Evolutionary conservation across 2,888 invertebrate genomes (phyloP), one percentile per base, ranked within the genome.

Genomic region (Caenorhabditis imperialis): DNA sequence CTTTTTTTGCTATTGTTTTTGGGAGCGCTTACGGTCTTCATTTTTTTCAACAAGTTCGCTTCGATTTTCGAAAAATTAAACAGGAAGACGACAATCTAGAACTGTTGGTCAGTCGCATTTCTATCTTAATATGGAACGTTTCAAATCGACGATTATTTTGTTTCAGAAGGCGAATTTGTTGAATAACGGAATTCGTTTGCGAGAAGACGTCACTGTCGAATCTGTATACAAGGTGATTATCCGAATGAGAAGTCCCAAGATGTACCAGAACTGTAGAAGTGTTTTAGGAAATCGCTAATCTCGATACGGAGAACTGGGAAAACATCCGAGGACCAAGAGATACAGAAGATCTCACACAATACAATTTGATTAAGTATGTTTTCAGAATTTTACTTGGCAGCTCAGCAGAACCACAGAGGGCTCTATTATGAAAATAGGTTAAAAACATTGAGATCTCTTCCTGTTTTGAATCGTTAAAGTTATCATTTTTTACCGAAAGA

Each of bases 281-380:
- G n/a, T n/a, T 67, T 10, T 40, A 85, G 85, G 86, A 86, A 57
- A 69, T 86, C 7, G 77, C 81, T 25, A 62, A 76, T 23, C 60
- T 83, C 40, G 85, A 86, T 45, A 83, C 84, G 7, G 87, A 87
- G 33, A 80, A 77, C 58, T 87, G 86, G 86, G 81, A 81, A 35
- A 87, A 87, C 69, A 81, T 87, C 48, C 83, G 87, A 33, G 87
- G 86, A n/a, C 87, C 87, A 23, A 67, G 85, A 42, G 81, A 81
- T n/a, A 79, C 78, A 6, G 87, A 87, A 57, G 84, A 85, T 69
- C 80, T 82, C 54, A 67, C 73, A 14, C 69, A 84, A 42, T 86
- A 84, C 67, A 61, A 79, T 35, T 48, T 44, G 12, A 77, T 77
- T 40, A 79, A 80, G 83, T 83, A 20, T 22, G 44, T 20, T 20